These are phyloP conservation scores for Phalanger gymnotis DNA, from an alignment of 2,797 vertebrate species.

Conservation along the genomic window DNA sequence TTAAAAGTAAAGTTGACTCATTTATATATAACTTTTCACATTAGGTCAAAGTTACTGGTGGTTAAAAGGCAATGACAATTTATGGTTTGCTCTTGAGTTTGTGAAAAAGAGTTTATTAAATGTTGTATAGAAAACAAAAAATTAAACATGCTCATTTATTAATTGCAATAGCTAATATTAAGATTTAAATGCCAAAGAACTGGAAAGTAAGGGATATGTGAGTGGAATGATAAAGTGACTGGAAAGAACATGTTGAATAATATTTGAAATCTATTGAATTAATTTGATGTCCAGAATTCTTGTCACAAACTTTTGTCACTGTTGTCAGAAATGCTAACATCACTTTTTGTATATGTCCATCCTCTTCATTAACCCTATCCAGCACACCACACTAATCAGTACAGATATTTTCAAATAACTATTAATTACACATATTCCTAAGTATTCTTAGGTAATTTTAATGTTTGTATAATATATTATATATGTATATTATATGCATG, in stretches of 20 bases:
- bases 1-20: background rate
- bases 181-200: constrained; percentile 25
- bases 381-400: background rate
- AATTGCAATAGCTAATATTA: background rate
- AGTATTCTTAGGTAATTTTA: background rate
- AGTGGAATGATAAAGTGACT: background rate
- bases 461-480: background rate
- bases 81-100: background rate
- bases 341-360: background rate
- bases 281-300: background rate
- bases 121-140: background rate
- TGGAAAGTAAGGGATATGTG: constrained; percentile 14
- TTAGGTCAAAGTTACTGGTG: constrained; percentile 26
- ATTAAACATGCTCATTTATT: background rate
- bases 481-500: background rate
- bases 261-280: background rate
- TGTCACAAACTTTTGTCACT: background rate
- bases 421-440: background rate
- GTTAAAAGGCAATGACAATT: constrained; percentile 32
- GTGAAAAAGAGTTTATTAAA: constrained; percentile 27
- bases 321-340: background rate
- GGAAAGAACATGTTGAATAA: background rate
- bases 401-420: background rate
- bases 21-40: background rate
- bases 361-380: background rate